phyloP scores from a whole-genome alignment of 2,797 vertebrate species.

The Eutrigla gurnardus region DNA sequence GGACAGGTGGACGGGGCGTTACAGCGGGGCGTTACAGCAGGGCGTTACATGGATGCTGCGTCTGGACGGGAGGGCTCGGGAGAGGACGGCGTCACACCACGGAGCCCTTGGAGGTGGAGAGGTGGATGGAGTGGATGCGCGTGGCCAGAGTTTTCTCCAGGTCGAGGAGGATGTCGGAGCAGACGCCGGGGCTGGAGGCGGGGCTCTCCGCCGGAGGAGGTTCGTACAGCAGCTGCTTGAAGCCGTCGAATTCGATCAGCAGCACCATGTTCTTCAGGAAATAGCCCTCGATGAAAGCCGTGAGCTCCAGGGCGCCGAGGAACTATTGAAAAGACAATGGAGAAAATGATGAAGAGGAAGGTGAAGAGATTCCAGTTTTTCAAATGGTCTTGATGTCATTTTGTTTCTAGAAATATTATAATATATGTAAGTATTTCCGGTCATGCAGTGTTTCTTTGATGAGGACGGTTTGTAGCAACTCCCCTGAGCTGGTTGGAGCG shows the following conservation, averaged over 20 bases:
- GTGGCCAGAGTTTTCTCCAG: constrained; percentile 96
- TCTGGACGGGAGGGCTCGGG: constrained; percentile 19
- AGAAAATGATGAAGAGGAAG: too few relatives aligned
- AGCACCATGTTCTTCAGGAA: constrained; percentile 99
- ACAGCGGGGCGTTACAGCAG: background rate
- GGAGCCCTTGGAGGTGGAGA: constrained; percentile 98
- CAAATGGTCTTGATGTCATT: background rate
- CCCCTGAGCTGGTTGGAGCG: too few relatives aligned
- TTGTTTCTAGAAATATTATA: background rate
- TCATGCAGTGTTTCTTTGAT: too few relatives aligned
- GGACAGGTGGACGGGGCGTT: background rate
- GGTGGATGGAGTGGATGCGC: constrained; percentile 97
- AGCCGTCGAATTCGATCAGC: constrained; percentile 95
- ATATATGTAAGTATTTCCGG: too few relatives aligned
- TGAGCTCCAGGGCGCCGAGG: constrained; percentile 92
- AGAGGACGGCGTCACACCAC: constrained; percentile 87
- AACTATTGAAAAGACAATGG: constrained; percentile 81
- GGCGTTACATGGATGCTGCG: constrained; percentile 62
- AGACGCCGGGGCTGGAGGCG: constrained; percentile 83
- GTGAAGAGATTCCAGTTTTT: too few relatives aligned
- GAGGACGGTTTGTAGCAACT: too few relatives aligned
- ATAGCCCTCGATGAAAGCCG: constrained; percentile 96
- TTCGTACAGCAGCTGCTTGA: constrained; percentile 97
- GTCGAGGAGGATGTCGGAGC: constrained; percentile 92
- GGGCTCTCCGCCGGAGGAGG: constrained; percentile 87